Base-by-base conservation (phyloP, 2,888 invertebrate species). In the Conistra vaccinii region DNA sequence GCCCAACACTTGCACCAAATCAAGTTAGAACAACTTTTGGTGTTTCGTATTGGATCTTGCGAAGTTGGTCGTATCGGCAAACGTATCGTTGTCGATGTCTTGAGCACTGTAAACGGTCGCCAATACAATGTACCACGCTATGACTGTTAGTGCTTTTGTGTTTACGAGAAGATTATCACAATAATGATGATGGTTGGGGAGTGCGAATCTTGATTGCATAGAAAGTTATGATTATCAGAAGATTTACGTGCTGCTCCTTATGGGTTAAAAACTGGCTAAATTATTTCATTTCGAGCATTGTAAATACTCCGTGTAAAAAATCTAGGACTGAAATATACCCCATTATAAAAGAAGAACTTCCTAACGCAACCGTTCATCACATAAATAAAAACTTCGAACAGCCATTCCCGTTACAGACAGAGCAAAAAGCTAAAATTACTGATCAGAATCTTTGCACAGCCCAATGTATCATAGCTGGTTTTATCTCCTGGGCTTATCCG, bases 31-130 rank as follows among this genome's bases (percentile, higher is more conserved):
- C 85, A 93, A 94, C 91, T 93, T 94, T 92, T 86, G 92, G 91
- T 88, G 85, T 86, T 88, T 91, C 89, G 92, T 93, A 87, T 87
- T 87, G 87, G 87, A 88, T 87, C 88, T 93, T 90, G 84, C 85
- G 87, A 93, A 93, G 91, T 93, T 93, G 77, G 85, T 85, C 87
- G 86, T 93, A 93, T 93, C 93, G 88, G 83, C 81, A 78, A 89
- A 90, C 90, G 91, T 91, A 91, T 91, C 91, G 86, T 80, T 76
- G 82, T 81, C 90, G 87, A 90, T 90, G 91, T 89, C 87, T 90
- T 83, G 86, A 80, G 80, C 81, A 79, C 85, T 80, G 84, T 80
- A 85, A 87, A 81, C 78, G 73, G 67, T 81, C 69, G 81, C 74
- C 69, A 80, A 76, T 72, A 86, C 84, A 81, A 87, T 82, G 86